Conservation (phyloP, 2,888 invertebrate species). For the Margaritifera margaritifera region DNA sequence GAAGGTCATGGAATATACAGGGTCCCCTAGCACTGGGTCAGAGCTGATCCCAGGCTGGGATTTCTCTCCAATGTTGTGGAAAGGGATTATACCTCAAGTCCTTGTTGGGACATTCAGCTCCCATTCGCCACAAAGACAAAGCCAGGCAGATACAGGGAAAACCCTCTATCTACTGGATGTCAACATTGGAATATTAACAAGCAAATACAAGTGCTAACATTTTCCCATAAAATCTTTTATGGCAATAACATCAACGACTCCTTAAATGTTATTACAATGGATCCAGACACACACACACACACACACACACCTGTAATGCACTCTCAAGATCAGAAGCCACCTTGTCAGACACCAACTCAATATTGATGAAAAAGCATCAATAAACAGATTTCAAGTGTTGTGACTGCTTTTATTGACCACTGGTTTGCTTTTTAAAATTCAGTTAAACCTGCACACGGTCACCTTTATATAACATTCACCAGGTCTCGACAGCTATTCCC, state of each 20-base stretch:
- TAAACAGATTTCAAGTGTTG: too few relatives aligned
- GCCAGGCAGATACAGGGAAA: constrained; percentile 13
- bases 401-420: background rate
- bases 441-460: too few relatives aligned
- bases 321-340: too few relatives aligned
- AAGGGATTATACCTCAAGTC: constrained; percentile 57
- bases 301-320: background rate
- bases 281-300: constrained; percentile 17
- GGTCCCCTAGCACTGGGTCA: constrained; percentile 35
- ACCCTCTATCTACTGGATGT: constrained; percentile 13
- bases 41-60: constrained; percentile 36
- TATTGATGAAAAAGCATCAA: too few relatives aligned
- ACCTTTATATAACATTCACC: too few relatives aligned
- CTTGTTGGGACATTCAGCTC: constrained; percentile 43
- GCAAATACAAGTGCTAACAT: too few relatives aligned
- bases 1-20: constrained; percentile 60
- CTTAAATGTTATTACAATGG: too few relatives aligned
- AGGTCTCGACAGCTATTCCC: too few relatives aligned
- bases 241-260: too few relatives aligned
- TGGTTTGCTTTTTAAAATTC: too few relatives aligned
- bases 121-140: constrained; percentile 40
- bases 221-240: too few relatives aligned
- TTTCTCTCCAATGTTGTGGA: constrained; percentile 61
- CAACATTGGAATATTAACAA: constrained; percentile 23
- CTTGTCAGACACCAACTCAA: too few relatives aligned